Evolutionary conservation across 2,113 vertebrate species (phyloP).

Genomic region (Chinchilla lanigera): DNA sequence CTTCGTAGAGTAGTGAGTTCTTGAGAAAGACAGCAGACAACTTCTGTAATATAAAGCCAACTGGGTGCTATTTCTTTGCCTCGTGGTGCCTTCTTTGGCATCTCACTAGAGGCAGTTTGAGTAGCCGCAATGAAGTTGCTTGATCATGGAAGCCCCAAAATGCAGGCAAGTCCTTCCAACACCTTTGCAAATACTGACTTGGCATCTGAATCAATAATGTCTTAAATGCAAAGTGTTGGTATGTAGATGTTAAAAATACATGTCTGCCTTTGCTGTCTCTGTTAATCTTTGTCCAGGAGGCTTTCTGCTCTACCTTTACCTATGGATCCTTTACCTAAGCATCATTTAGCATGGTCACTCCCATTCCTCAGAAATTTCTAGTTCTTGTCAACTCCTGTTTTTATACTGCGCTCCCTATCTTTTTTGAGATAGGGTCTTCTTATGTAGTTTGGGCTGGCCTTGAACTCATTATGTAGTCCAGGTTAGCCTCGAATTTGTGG

Average conservation of each 20-base stretch:
- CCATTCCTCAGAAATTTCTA: not conserved
- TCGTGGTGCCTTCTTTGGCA: not conserved
- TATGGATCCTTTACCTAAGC: not conserved
- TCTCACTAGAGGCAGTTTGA: not conserved
- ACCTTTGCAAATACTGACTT: not conserved
- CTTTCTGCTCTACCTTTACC: not conserved
- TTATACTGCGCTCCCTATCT: not conserved
- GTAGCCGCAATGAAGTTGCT: not conserved
- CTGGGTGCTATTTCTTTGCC: not conserved
- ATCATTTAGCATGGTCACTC: not conserved
- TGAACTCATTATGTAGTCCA: not conserved
- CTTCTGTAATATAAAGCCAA: not conserved
- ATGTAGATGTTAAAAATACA: not conserved
- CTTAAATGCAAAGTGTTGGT: conserved; percentile 11
- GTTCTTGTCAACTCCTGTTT: not conserved
- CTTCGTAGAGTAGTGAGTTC: not conserved
- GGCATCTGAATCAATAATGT: not conserved
- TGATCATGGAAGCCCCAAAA: not conserved
- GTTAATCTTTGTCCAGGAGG: not conserved
- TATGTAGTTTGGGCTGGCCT: not conserved
- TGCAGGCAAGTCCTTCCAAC: not conserved
- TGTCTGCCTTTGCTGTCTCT: not conserved
- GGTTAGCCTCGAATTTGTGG: not conserved
- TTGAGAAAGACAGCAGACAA: not conserved
- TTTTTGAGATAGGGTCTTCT: not conserved